A percentile compares a stretch with the other conserved stretches of the same genome.
Evolutionary conservation across 2,888 invertebrate genomes (phyloP).

Genomic region (Cosmorhoe ocellata): DNA sequence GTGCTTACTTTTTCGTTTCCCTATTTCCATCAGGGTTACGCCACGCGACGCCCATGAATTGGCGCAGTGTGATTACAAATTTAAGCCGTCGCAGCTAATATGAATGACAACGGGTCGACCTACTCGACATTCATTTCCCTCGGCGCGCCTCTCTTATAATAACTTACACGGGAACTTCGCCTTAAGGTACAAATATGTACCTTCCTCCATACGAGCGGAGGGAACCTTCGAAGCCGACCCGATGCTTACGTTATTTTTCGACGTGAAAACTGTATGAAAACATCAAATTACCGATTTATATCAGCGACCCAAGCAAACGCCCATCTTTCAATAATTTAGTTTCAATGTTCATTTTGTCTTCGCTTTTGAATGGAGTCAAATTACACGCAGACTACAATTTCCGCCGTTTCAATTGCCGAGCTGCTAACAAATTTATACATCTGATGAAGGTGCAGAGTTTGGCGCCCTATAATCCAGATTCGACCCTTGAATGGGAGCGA

Average conservation of each 20-base stretch:
- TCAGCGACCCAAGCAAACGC: slow-evolving; percentile 22
- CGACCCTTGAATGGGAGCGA: slow-evolving; percentile 79
- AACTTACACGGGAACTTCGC: slow-evolving; percentile 77
- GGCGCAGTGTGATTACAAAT: slow-evolving; percentile 77
- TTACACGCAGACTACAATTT: slow-evolving; percentile 69
- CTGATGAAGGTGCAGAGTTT: slow-evolving; percentile 79
- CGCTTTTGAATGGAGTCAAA: slow-evolving; percentile 63
- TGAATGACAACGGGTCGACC: slow-evolving; percentile 80
- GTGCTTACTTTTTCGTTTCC: slow-evolving; percentile 55
- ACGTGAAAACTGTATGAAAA: slow-evolving; percentile 21
- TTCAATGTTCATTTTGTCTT: slow-evolving; percentile 46
- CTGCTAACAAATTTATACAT: slow-evolving; percentile 75
- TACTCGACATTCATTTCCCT: slow-evolving; percentile 82
- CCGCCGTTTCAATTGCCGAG: slow-evolving; percentile 63
- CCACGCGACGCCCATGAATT: slow-evolving; percentile 60
- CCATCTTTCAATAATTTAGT: slow-evolving; percentile 41
- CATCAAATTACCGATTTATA: slow-evolving; percentile 31
- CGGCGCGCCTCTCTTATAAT: slow-evolving; percentile 81
- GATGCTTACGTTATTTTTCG: slow-evolving; percentile 10
- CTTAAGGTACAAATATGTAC: slow-evolving; percentile 68
- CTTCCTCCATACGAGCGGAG: slow-evolving; percentile 39
- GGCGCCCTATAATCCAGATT: slow-evolving; percentile 81
- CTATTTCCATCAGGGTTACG: slow-evolving; percentile 55
- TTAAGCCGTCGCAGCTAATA: slow-evolving; percentile 80
- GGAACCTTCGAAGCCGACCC: slow-evolving; percentile 36